Evolutionary conservation across 2,888 invertebrate genomes (phyloP).

Genomic region (Volucella zonaria): DNA sequence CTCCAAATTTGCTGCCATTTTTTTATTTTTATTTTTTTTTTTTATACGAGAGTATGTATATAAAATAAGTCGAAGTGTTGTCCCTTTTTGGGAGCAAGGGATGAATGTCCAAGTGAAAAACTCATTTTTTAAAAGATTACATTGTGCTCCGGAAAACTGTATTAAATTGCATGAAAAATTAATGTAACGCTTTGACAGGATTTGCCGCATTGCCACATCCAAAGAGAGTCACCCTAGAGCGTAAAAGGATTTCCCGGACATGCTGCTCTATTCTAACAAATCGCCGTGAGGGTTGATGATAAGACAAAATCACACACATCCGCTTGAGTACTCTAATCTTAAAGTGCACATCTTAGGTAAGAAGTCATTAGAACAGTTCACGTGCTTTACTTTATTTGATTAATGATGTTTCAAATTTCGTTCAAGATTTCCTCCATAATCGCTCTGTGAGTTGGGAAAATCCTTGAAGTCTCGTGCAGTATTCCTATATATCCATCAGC

Average conservation of each 20-base stretch:
- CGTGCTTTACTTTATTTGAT: slow-evolving; percentile 43
- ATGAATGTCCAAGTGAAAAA: slow-evolving; percentile 47
- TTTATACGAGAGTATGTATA: neutral
- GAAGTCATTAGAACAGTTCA: slow-evolving; percentile 45
- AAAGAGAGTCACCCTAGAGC: neutral
- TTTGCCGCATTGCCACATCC: slow-evolving; percentile 64
- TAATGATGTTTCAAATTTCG: slow-evolving; percentile 70
- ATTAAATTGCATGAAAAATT: slow-evolving; percentile 72
- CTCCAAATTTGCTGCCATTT: slow-evolving; percentile 42
- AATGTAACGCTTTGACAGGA: slow-evolving; percentile 70
- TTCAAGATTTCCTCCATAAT: slow-evolving; percentile 66
- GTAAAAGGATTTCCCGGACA: neutral
- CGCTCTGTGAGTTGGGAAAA: slow-evolving; percentile 46
- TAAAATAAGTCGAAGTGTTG: slow-evolving; percentile 20
- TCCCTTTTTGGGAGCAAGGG: slow-evolving; percentile 13
- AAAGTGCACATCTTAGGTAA: slow-evolving; percentile 22
- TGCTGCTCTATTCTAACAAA: neutral
- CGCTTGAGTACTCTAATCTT: slow-evolving; percentile 44
- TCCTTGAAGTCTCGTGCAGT: slow-evolving; percentile 13
- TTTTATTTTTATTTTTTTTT: slow-evolving; percentile 55
- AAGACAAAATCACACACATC: slow-evolving; percentile 2
- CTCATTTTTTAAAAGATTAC: slow-evolving; percentile 63
- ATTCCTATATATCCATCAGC: slow-evolving; percentile 39
- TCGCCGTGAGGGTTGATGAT: slow-evolving; percentile 49
- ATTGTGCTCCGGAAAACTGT: slow-evolving; percentile 26